A percentile compares a stretch with the other conserved stretches of the same genome.
phyloP scores from a whole-genome alignment of 2,888 invertebrate species.

The Thecocarcelia acutangulata region DNA sequence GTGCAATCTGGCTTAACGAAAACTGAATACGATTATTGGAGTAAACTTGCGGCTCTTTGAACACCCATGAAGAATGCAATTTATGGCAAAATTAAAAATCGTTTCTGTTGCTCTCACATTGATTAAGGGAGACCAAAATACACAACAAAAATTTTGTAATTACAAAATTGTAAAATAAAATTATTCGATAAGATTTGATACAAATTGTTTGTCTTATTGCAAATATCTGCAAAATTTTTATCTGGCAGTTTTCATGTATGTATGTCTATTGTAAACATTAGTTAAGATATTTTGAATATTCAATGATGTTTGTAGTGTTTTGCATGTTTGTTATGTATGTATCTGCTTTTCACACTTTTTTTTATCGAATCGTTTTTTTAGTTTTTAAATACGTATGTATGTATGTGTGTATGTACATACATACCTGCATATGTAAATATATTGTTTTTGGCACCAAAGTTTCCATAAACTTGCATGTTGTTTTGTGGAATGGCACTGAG shows the following conservation, averaged over 20 bases:
- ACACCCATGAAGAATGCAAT: not conserved
- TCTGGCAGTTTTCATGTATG: slow-evolving; percentile 75
- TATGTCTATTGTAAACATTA: slow-evolving; percentile 70
- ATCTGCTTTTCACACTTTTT: not conserved
- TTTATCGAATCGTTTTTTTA: too few species aligned
- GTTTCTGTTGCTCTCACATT: too few species aligned
- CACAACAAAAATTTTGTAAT: too few species aligned
- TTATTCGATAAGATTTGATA: not conserved
- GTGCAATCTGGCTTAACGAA: slow-evolving; percentile 30
- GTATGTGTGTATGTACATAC: slow-evolving; percentile 10
- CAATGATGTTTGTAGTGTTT: slow-evolving; percentile 73
- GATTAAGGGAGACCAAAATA: too few species aligned
- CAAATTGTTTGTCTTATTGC: slow-evolving; percentile 12
- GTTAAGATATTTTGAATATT: slow-evolving; percentile 76
- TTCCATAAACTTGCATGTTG: too few species aligned
- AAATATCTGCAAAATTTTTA: slow-evolving; percentile 72
- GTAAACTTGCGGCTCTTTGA: not conserved
- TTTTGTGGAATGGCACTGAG: too few species aligned
- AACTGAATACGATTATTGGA: not conserved
- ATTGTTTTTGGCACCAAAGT: too few species aligned
- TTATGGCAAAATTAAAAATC: not conserved
- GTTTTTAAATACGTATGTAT: not conserved
- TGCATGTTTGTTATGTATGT: slow-evolving; percentile 12
- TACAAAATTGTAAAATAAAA: not conserved
- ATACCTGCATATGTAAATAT: not conserved